A percentile compares a stretch with the other conserved stretches of the same genome.
These are phyloP conservation scores for Halichoeres trimaculatus DNA, from an alignment of 2,113 vertebrate genomes.

Conservation along the genomic window DNA sequence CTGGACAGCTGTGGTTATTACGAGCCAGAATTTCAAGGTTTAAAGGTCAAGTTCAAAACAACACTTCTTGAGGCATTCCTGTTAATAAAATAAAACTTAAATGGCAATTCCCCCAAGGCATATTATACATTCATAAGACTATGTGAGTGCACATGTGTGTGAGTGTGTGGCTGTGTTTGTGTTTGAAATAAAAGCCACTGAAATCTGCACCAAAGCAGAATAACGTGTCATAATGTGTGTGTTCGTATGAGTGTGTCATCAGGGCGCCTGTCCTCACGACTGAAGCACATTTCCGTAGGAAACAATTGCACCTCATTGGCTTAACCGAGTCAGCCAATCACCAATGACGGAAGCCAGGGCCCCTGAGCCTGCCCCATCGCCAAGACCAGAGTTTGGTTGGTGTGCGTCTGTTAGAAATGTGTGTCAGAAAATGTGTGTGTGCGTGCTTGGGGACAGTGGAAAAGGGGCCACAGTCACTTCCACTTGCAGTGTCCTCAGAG, in stretches of 20 bases:
- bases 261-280: conserved; percentile 67
- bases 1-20: conserved; percentile 16
- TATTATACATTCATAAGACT: conserved; percentile 81
- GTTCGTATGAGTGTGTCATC: conserved; percentile 29
- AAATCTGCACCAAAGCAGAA: conserved; percentile 60
- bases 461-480: conserved; percentile 50
- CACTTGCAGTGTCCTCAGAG: conserved; percentile 66
- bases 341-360: conserved; percentile 70
- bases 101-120: conserved; percentile 67
- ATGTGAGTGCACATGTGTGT: conserved; percentile 42
- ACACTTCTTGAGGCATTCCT: conserved; percentile 57
- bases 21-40: conserved; percentile 27
- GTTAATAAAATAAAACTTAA: conserved; percentile 65
- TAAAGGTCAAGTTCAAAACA: conserved; percentile 28
- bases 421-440: conserved; percentile 30
- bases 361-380: conserved; percentile 58
- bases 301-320: conserved; percentile 86
- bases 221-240: not conserved
- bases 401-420: conserved; percentile 28
- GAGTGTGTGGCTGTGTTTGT: conserved; percentile 34
- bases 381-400: conserved; percentile 35
- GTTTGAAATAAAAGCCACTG: conserved; percentile 41
- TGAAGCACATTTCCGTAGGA: conserved; percentile 87
- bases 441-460: conserved; percentile 39
- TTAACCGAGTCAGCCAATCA: conserved; percentile 70